Evolutionary conservation across 1,140 invertebrate genomes (phyloP), one percentile per base, ranked within the genome.

Genomic region (Ctenoplectra terminalis): DNA sequence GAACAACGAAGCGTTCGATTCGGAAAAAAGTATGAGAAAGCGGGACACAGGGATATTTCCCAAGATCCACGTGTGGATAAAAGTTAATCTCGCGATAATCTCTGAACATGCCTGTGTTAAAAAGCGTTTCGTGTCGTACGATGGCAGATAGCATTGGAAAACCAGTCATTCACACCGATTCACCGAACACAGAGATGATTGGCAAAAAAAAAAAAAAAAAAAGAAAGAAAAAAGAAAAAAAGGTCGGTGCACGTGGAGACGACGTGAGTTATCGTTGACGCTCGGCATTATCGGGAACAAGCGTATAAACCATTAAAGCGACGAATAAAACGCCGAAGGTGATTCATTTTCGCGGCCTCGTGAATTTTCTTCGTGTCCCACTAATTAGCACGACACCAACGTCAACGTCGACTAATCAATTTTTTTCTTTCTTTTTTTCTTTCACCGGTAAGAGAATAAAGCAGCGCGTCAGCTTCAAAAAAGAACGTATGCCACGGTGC

Each of bases 311-410:
- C n/a, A n/a, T n/a, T n/a, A n/a, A n/a, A n/a, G n/a, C n/a, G n/a
- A n/a, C 20, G 52, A 54, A 54, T 54, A 23, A 54, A 54, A n/a
- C 52, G 52, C 52, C 52, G 52, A n/a, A n/a, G n/a, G n/a, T n/a
- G 52, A 60, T 60, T 60, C 17, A 11, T 17, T 34, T 34, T 61
- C 58, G 31, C 4, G 17, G 58, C 29, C n/a, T n/a, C n/a, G n/a
- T n/a, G n/a, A n/a, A n/a, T n/a, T n/a, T n/a, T n/a, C n/a, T 7
- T 20, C 58, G 80, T 80, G 58, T 60, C 31, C 67, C 63, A 77
- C 48, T 83, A 87, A 89, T 82, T 67, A 87, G 34, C 61, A 80
- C n/a, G n/a, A n/a, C n/a, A n/a, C n/a, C n/a, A n/a, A 37, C 71
- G 70, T 58, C 23, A 15, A 40, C 66, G 64, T 8, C 31, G 58